phyloP scores from a whole-genome alignment of 2,113 vertebrate species.

The Brachyhypopomus occidentalis region DNA sequence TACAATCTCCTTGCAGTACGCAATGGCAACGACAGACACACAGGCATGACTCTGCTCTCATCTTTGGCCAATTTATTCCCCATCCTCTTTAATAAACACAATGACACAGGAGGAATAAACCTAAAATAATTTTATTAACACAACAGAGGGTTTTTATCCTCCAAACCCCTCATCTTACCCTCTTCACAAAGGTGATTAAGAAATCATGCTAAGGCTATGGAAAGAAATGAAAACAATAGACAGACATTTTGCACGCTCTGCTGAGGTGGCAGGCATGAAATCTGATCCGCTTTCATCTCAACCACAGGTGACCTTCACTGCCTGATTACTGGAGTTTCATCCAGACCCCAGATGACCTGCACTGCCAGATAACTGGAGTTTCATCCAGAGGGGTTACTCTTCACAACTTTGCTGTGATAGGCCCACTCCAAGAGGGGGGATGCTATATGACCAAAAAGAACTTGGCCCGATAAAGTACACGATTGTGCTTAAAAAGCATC shows the following conservation, averaged over 20 bases:
- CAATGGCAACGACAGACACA: neutral
- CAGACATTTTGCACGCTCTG: conserved; percentile 70
- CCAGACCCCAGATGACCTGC: conserved; percentile 60
- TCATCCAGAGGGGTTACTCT: conserved; percentile 8
- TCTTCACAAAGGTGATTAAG: conserved; percentile 77
- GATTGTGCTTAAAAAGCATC: conserved; percentile 39
- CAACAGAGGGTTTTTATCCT: conserved; percentile 59
- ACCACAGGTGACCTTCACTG: conserved; percentile 62
- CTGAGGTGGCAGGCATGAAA: conserved; percentile 53
- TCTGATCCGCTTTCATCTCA: conserved; percentile 37
- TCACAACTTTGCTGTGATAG: conserved; percentile 26
- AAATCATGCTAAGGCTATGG: conserved; percentile 89
- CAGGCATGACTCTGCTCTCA: conserved; percentile 1
- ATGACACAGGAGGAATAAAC: conserved; percentile 66
- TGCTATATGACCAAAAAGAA: conserved; percentile 27
- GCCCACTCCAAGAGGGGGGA: conserved; percentile 16
- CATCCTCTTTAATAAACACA: conserved; percentile 20
- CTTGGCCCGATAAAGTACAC: conserved; percentile 17
- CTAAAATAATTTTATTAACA: conserved; percentile 88
- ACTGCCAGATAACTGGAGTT: conserved; percentile 63
- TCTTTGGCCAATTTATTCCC: neutral
- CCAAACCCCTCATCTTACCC: conserved; percentile 54
- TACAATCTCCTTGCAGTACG: neutral
- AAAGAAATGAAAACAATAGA: conserved; percentile 72
- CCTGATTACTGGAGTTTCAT: conserved; percentile 58